Percentiles rank a stretch among this genome's conserved stretches.
Evolutionary conservation across 2,113 vertebrate genomes (phyloP).

Genomic region (Anas platyrhynchos): DNA sequence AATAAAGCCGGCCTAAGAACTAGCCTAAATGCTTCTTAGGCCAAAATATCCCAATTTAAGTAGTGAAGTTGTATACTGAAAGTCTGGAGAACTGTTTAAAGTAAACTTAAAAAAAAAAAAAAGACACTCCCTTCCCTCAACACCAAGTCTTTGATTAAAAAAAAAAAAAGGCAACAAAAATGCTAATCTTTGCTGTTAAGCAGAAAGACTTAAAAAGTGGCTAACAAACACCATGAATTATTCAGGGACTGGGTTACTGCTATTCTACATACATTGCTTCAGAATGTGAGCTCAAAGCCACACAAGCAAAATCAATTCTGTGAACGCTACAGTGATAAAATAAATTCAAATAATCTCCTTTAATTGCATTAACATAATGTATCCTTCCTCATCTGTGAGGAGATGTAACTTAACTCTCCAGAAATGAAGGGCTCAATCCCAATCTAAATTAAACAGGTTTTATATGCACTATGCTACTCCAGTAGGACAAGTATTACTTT

Average conservation of each 20-base stretch:
- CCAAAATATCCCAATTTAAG: constrained; percentile 34
- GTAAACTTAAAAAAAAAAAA: constrained; percentile 51
- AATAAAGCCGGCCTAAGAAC: constrained; percentile 40
- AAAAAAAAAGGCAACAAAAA: constrained; percentile 53
- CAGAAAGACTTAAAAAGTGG: constrained; percentile 67
- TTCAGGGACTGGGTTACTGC: constrained; percentile 62
- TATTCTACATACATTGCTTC: constrained; percentile 44
- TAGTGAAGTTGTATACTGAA: constrained; percentile 24
- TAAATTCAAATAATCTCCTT: neutral
- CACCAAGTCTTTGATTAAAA: constrained; percentile 64
- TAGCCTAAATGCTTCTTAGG: constrained; percentile 39
- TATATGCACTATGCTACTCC: neutral
- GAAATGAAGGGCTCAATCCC: neutral
- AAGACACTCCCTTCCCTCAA: neutral
- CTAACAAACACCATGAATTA: constrained; percentile 77
- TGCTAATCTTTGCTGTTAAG: constrained; percentile 73
- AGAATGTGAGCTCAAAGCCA: constrained; percentile 23
- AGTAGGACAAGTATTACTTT: neutral
- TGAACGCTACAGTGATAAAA: neutral
- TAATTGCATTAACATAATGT: neutral
- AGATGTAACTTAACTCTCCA: neutral
- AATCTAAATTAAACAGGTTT: neutral
- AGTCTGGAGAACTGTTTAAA: constrained; percentile 64
- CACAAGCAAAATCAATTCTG: constrained; percentile 48
- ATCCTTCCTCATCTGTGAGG: neutral